These are phyloP conservation scores for Ceratina japonica DNA, from an alignment of 1,140 invertebrate genomes.

Conservation along the genomic window DNA sequence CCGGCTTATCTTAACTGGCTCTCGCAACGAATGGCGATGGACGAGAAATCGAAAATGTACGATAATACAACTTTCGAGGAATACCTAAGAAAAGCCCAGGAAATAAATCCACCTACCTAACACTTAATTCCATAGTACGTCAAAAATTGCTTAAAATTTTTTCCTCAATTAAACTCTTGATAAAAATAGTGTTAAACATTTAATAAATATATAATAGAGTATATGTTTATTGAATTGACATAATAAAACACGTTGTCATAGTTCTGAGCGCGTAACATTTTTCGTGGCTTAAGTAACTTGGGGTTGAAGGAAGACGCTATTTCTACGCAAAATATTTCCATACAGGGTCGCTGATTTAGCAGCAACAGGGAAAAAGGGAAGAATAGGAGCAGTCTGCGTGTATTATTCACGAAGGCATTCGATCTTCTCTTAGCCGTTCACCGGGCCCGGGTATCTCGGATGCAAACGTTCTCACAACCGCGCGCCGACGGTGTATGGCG, in stretches of 20 bases:
- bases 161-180: too few relatives aligned
- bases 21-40: background rate
- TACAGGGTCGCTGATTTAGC: background rate
- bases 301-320: background rate
- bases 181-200: too few relatives aligned
- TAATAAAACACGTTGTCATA: too few relatives aligned
- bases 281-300: background rate
- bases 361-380: background rate
- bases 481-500: background rate
- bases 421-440: conserved; percentile 11
- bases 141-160: too few relatives aligned
- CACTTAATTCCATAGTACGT: too few relatives aligned
- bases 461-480: conserved; percentile 35
- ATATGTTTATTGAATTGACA: background rate
- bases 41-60: background rate
- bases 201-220: too few relatives aligned
- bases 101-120: too few relatives aligned
- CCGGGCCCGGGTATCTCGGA: background rate
- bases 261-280: too few relatives aligned
- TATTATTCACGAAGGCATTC: conserved; percentile 35
- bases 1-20: background rate
- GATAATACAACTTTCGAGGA: background rate
- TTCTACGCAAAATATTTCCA: conserved; percentile 6
- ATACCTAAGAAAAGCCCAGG: background rate
- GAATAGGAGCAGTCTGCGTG: background rate